Evolutionary conservation across 2,113 vertebrate species (phyloP).

Genomic region (Chionodraco myersi): DNA sequence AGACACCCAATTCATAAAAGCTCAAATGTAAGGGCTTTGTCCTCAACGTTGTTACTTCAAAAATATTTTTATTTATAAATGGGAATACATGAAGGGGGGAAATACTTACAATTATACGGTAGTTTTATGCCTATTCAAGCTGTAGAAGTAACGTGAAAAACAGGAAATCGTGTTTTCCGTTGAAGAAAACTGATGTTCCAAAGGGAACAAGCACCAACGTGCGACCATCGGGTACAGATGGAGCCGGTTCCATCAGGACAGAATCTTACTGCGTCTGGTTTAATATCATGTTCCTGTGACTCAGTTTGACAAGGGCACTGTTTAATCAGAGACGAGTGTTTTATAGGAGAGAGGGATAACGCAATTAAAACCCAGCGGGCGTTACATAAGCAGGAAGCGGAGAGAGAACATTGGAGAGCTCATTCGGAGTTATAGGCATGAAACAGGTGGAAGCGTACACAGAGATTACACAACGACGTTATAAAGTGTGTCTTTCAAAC

Average conservation of each 20-base stretch:
- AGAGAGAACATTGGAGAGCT: not conserved
- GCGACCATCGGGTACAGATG: not conserved
- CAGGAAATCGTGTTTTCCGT: not conserved
- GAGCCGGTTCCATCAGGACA: not conserved
- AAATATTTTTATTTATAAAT: not conserved
- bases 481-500: conserved; percentile 37
- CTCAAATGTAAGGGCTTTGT: no score
- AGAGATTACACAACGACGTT: conserved; percentile 5
- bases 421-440: conserved; percentile 17
- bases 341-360: conserved; percentile 27
- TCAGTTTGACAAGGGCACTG: not conserved
- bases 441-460: conserved; percentile 4
- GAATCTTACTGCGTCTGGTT: not conserved
- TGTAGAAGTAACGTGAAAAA: not conserved
- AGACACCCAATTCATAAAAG: no score
- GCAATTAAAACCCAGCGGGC: conserved; percentile 41
- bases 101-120: no score
- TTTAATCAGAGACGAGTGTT: conserved; percentile 60
- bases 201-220: no score
- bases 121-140: not conserved
- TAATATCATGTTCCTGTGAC: conserved; percentile 18
- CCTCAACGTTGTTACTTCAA: no score
- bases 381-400: conserved; percentile 33
- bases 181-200: not conserved
- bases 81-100: not conserved